Percentiles rank a stretch among this genome's conserved stretches.
Conservation (phyloP, 2,888 invertebrate genomes). For the Smittia aterrima region DNA sequence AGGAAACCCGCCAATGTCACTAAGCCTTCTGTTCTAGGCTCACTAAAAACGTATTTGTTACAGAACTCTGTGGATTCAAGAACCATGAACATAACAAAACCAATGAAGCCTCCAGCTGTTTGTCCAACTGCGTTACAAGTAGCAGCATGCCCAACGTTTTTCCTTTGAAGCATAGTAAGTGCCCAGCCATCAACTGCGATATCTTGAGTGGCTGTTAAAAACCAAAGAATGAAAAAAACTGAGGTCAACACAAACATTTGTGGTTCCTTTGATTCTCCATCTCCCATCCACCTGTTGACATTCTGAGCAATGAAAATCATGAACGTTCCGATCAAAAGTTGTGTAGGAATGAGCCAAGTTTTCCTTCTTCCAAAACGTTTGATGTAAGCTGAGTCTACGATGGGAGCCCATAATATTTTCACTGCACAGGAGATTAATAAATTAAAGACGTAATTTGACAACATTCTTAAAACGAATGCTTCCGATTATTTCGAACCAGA, state of each 20-base stretch:
- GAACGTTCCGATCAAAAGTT: constrained; percentile 84
- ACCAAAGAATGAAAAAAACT: constrained; percentile 90
- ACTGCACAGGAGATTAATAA: constrained; percentile 61
- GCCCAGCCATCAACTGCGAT: constrained; percentile 99
- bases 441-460: not conserved
- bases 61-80: constrained; percentile 95
- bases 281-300: constrained; percentile 76
- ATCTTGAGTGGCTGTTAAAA: constrained; percentile 98
- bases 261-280: constrained; percentile 54
- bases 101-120: constrained; percentile 94
- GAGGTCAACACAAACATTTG: constrained; percentile 76
- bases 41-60: constrained; percentile 81
- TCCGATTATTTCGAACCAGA: constrained; percentile 63
- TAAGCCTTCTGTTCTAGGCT: constrained; percentile 68
- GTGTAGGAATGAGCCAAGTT: constrained; percentile 91
- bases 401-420: constrained; percentile 96
- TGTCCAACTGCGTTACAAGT: constrained; percentile 99
- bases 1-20: constrained; percentile 79
- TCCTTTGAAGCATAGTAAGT: constrained; percentile 94
- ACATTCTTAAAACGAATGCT: not conserved
- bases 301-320: constrained; percentile 83
- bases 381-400: constrained; percentile 90
- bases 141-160: constrained; percentile 96
- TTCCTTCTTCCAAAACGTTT: constrained; percentile 86
- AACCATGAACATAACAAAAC: constrained; percentile 94